Conservation (phyloP, 2,113 vertebrate genomes). For the Hippocampus comes region DNA sequence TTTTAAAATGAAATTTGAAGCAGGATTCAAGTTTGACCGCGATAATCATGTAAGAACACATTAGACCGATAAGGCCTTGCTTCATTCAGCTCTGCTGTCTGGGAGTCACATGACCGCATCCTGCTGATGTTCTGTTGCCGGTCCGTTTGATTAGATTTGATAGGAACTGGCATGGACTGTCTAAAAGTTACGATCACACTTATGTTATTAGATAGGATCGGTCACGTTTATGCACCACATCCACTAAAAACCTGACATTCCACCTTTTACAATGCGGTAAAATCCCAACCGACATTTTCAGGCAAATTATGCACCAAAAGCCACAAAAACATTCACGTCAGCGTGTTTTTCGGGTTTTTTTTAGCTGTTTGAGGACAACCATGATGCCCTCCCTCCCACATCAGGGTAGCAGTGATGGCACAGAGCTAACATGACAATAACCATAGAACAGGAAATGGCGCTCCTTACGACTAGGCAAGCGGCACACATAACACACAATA, state of each 20-base stretch:
- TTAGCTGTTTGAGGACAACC: too few relatives aligned
- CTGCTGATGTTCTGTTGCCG: constrained; percentile 5
- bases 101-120: not conserved
- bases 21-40: constrained; percentile 1
- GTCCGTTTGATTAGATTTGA: not conserved
- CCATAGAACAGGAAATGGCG: not conserved
- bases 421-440: not conserved
- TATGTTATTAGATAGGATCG: not conserved
- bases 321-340: not conserved
- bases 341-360: not conserved
- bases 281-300: not conserved
- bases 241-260: not conserved
- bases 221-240: not conserved
- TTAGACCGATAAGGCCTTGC: constrained; percentile 9
- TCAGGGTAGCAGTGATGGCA: not conserved
- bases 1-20: constrained; percentile 12
- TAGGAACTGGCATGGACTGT: not conserved
- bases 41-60: constrained; percentile 9
- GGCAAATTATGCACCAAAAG: too few relatives aligned
- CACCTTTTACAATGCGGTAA: not conserved
- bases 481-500: not conserved
- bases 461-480: not conserved
- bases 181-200: constrained; percentile 9
- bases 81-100: constrained; percentile 11
- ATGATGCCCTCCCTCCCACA: too few relatives aligned